Evolutionary conservation across 2,797 vertebrate species (phyloP), one percentile per base, ranked within the genome.

Genomic region (Parambassis ranga): DNA sequence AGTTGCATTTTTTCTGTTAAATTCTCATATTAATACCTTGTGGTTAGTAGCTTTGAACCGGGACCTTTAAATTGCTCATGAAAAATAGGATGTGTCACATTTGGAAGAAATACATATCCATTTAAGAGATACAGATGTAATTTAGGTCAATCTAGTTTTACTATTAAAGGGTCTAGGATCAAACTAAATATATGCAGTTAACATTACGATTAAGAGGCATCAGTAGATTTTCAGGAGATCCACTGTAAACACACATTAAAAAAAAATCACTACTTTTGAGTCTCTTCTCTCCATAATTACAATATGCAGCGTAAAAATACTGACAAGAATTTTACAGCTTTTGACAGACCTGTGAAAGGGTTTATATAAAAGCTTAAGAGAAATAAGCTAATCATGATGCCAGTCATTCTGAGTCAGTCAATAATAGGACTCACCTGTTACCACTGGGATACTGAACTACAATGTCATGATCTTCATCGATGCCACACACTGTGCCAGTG

Each of bases 391-490:
- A 44, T 8, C 18, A 18, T 9, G 18, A 30, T 72, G 32, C 10
- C 8, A 36, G 32, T 28, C 56, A 35, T 30, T 58, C 14, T 23
- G 3, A 65, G 10, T 13, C 9, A 0, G 35, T 32, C n/a, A 10
- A 36, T 19, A 4, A 22, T 8, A 2, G 0, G 3, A 37, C 92
- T 79, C 79, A 97, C 98, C 98, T 95, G 90, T 99, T 99, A 69
- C 96, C 96, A 65, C 97, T 99, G 62, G 97, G 97, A 81, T 99
- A 99, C 62, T 99, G 97, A 35, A 98, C 97, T 22, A 99, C 97
- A 48, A 99, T 99, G 75, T 99, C 98, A 52, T 99, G 98, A 83
- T 99, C 98, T 85, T 99, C 98, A 78, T 99, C 98, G 1, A 99
- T 99, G 78, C 98, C 98, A 56, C 97, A 99, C 33, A 99, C 98